These are phyloP conservation scores for Listronotus bonariensis DNA, from an alignment of 1,140 invertebrate species.

Conservation along the genomic window DNA sequence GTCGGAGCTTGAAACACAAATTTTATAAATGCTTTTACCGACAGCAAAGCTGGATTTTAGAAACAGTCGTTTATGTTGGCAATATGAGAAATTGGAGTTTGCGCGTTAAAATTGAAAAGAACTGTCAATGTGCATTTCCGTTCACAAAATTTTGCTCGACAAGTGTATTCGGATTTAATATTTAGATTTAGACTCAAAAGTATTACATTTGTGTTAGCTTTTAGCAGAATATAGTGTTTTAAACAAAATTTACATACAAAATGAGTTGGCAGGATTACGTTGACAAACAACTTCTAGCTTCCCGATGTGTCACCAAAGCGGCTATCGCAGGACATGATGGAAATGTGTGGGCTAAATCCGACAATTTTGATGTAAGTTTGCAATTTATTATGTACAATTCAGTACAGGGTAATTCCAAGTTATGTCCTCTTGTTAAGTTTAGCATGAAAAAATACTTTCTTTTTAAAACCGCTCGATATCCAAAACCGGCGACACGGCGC, in stretches of 20 bases:
- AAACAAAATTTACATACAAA: slow-evolving; percentile 52
- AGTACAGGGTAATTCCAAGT: neutral
- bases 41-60: too few relatives aligned
- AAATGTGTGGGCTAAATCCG: slow-evolving; percentile 92
- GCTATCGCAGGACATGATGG: slow-evolving; percentile 94
- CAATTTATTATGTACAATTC: neutral
- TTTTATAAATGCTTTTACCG: too few relatives aligned
- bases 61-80: neutral
- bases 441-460: neutral
- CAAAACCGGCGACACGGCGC: too few relatives aligned
- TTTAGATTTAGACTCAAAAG: slow-evolving; percentile 4
- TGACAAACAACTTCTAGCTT: slow-evolving; percentile 93
- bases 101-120: neutral
- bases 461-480: too few relatives aligned
- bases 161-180: slow-evolving; percentile 1
- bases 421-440: neutral
- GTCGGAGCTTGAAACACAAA: too few relatives aligned
- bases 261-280: slow-evolving; percentile 99
- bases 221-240: slow-evolving; percentile 41
- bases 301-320: slow-evolving; percentile 89
- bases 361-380: slow-evolving; percentile 86
- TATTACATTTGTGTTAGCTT: slow-evolving; percentile 11
- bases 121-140: slow-evolving; percentile 11
- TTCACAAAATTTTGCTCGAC: slow-evolving; percentile 1
- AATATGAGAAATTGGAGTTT: neutral